phyloP scores from a whole-genome alignment of 2,113 vertebrate species.

The Podocnemis expansa region DNA sequence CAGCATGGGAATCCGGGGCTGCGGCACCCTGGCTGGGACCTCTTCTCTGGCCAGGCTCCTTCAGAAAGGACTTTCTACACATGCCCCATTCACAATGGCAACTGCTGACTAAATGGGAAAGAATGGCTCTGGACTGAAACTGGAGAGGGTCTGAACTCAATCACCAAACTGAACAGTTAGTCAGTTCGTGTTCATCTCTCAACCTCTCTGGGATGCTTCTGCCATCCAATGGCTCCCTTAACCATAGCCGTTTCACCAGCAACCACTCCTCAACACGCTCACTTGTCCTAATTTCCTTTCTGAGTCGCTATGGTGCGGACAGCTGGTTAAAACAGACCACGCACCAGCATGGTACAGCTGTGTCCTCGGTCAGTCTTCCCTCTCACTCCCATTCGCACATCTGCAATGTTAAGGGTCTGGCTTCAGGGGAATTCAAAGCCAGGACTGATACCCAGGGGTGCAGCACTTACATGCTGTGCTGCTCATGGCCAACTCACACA shows the following conservation, averaged over 20 bases:
- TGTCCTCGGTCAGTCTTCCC: not conserved
- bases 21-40: rapidly evolving
- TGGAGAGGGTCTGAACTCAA: not conserved
- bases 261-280: not conserved
- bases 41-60: not conserved
- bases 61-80: rapidly evolving
- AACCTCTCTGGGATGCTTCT: not conserved
- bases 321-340: not conserved
- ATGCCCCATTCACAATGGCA: not conserved
- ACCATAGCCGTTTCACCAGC: conserved; percentile 2
- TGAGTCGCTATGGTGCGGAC: not conserved
- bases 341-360: rapidly evolving
- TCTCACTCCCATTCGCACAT: not conserved
- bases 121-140: not conserved
- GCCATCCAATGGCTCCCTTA: not conserved
- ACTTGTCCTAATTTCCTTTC: not conserved
- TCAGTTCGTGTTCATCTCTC: not conserved
- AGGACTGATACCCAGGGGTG: not conserved
- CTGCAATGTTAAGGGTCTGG: not conserved
- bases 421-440: conserved; percentile 9
- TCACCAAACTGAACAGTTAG: not conserved
- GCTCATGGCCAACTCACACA: not conserved
- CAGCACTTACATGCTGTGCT: not conserved
- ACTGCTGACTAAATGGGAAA: not conserved
- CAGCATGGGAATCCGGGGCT: not conserved